Evolutionary conservation across 2,888 invertebrate species (phyloP).

Genomic region (Philereme vetulata): DNA sequence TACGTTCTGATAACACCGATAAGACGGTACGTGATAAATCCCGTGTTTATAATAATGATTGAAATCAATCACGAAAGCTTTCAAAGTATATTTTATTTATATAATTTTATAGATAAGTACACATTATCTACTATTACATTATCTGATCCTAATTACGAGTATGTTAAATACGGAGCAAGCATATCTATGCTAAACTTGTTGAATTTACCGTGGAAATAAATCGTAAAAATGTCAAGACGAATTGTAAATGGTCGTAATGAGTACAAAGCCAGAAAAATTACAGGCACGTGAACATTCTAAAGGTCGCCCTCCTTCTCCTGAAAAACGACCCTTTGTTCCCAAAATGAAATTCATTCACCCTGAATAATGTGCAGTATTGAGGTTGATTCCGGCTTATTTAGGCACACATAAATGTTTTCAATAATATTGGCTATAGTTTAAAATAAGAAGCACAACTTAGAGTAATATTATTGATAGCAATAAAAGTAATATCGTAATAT

Average conservation of each 20-base stretch:
- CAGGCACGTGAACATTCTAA: background rate
- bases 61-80: too few species aligned
- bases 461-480: background rate
- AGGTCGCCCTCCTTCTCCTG: background rate
- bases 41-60: too few species aligned
- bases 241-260: slow-evolving; percentile 6
- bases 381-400: slow-evolving; percentile 8
- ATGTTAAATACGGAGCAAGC: too few species aligned
- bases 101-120: too few species aligned
- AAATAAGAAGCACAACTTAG: background rate
- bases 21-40: too few species aligned
- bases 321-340: slow-evolving; percentile 3
- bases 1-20: too few species aligned
- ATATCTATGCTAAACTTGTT: background rate
- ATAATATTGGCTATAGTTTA: background rate
- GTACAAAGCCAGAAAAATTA: slow-evolving; percentile 9
- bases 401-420: background rate
- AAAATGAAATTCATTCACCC: background rate
- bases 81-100: too few species aligned
- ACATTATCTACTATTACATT: too few species aligned
- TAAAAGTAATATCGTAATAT: background rate
- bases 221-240: slow-evolving; percentile 3
- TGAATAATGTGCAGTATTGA: slow-evolving; percentile 3
- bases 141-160: too few species aligned
- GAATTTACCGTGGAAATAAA: slow-evolving; percentile 4